Evolutionary conservation across 2,113 vertebrate species (phyloP), one percentile per base, ranked within the genome.

Genomic region (Lepisosteus oculatus): DNA sequence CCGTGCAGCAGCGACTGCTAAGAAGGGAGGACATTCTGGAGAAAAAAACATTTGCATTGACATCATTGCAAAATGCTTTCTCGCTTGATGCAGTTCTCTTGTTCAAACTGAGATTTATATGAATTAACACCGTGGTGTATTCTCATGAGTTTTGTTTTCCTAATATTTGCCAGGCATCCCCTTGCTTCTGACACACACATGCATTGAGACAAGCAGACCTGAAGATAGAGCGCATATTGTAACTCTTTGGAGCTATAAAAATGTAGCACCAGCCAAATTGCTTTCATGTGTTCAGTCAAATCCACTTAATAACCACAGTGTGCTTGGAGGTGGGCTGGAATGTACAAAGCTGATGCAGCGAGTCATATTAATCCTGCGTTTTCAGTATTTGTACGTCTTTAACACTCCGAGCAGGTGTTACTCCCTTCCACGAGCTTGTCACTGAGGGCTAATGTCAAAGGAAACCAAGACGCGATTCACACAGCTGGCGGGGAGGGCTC

Each of bases 381-480:
- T 57, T n/a, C 29, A n/a, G 54, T 55, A 66, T 70, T 63, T 68
- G 44, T 47, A 67, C 57, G 56, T 66, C 67, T 67, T 56, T 56
- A 70, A 65, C 70, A 14, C 3, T 17, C 7, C 45, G 55, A 68
- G 64, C 71, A 77, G 72, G 72, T 74, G 66, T 56, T 45, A 72
- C 55, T 73, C 71, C 17, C 43, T 42, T 72, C 54, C 78, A 78
- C 65, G 65, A 73, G 74, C 78, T 72, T 71, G 74, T 79, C 77
- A 81, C 76, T 43, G 61, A 67, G n/a, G 76, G 72, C 82, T 85
- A 82, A 88, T 81, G 74, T 59, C 71, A 59, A 47, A 29, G 41
- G 57, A 73, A 82, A 67, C 63, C 17, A 44, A 61, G 29, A 3
- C 61, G 70, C 78, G 85, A 86, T 84, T 87, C 77, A 55, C 43